Evolutionary conservation across 2,888 invertebrate species (phyloP), one percentile per base, ranked within the genome.

Genomic region (Troides aeacus): DNA sequence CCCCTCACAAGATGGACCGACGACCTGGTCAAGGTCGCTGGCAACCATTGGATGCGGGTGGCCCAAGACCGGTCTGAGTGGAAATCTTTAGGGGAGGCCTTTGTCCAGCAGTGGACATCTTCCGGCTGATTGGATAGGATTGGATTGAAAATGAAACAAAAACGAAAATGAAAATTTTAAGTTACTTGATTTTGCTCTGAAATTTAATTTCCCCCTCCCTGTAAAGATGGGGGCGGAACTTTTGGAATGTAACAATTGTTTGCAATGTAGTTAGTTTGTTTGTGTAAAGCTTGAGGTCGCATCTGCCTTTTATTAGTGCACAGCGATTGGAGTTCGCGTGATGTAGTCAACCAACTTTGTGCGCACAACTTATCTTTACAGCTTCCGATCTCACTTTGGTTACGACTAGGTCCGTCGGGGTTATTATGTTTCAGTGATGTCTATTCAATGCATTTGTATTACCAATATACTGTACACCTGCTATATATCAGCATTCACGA

Each of bases 211-310:
- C 56, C 66, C 21, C 36, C 36, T 42, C n/a, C 57, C 60, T 56
- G 63, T 66, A 64, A 67, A 70, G 67, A 67, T 70, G 30, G 53
- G 24, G 53, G 66, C 23, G 64, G 23, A 67, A 70, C 64, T 67
- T 67, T 70, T 67, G 67, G 67, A 67, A 70, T 70, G 67, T 70
- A 70, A 70, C 70, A 70, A 70, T 70, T 70, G 70, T 64, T 70
- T 67, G 70, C 67, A 67, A 70, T 70, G 70, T 70, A 70, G 66
- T 70, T 70, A 70, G 70, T 70, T 70, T 70, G 67, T 70, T 70
- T 70, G 67, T 64, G 59, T 42, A 70, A 70, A 70, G 70, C 67
- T 70, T 67, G 36, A 70, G 56, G 66, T 67, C 70, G 70, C 67
- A 67, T 70, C 70, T 70, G 70, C 63, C 64, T 70, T 70, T 70